Evolutionary conservation across 2,113 vertebrate genomes (phyloP).

Genomic region (Lampris megalopsis): DNA sequence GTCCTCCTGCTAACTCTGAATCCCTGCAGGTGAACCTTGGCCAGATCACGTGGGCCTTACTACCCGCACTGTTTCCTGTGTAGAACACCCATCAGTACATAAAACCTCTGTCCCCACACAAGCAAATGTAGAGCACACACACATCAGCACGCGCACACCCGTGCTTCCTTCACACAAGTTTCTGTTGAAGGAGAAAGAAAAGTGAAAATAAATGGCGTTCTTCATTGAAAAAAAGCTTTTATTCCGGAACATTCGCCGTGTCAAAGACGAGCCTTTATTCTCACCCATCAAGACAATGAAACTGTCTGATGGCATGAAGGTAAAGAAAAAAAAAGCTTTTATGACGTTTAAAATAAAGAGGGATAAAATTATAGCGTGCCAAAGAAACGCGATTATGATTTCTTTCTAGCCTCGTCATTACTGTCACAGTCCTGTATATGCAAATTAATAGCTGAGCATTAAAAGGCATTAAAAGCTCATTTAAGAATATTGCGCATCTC

Average conservation of each 20-base stretch:
- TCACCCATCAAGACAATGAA: slow-evolving; percentile 24
- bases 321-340: background rate
- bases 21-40: slow-evolving; percentile 5
- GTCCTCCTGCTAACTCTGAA: too few relatives aligned
- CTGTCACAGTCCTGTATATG: background rate
- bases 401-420: background rate
- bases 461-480: background rate
- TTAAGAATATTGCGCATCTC: too few relatives aligned
- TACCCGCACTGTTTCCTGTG: slow-evolving; percentile 55
- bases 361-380: slow-evolving; percentile 50
- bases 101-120: background rate
- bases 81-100: background rate
- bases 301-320: slow-evolving; percentile 7
- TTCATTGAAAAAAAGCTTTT: slow-evolving; percentile 50
- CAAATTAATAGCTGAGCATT: background rate
- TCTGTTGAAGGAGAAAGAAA: background rate
- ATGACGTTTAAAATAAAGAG: slow-evolving; percentile 9
- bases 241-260: slow-evolving; percentile 29
- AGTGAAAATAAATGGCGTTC: slow-evolving; percentile 35
- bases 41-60: slow-evolving; percentile 10
- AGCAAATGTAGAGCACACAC: background rate
- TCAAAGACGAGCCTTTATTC: slow-evolving; percentile 57
- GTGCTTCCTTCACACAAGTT: background rate
- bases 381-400: slow-evolving; percentile 10
- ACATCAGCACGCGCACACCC: background rate